A percentile compares a stretch with the other conserved stretches of the same genome.
Conservation (phyloP, 2,797 vertebrate species). For the Amblyopsis hoosieri region DNA sequence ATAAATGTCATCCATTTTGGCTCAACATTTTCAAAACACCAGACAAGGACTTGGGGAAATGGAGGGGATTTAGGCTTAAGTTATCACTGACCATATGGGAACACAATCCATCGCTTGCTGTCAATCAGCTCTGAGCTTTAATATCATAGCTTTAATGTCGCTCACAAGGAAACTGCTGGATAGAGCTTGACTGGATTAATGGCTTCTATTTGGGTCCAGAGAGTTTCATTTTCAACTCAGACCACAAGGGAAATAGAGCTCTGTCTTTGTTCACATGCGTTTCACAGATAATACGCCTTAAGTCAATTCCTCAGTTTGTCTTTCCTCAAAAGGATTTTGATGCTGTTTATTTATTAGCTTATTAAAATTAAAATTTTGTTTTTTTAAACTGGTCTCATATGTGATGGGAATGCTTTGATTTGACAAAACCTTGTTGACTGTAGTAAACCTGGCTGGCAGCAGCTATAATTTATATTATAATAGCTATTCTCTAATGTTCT, state of each 20-base stretch:
- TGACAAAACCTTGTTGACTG: too few species aligned
- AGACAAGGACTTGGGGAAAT: neutral
- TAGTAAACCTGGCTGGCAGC: too few species aligned
- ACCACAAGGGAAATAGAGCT: neutral
- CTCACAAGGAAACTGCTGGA: neutral
- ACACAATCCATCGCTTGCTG: neutral
- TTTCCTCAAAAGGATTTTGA: neutral
- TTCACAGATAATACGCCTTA: neutral
- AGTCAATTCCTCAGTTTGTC: neutral
- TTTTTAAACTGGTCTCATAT: neutral
- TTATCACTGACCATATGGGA: neutral
- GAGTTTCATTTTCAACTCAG: neutral
- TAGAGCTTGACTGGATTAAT: neutral
- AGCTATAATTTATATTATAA: too few species aligned
- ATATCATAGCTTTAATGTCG: neutral
- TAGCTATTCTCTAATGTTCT: too few species aligned
- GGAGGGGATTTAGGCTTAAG: neutral
- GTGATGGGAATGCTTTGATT: neutral
- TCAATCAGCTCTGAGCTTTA: neutral
- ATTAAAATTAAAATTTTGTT: neutral
- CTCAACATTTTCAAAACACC: neutral
- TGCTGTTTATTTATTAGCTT: neutral
- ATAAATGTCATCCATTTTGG: conserved; percentile 9
- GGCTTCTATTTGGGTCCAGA: neutral
- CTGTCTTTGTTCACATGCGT: neutral